Evolutionary conservation across 1,140 invertebrate genomes (phyloP), one percentile per base, ranked within the genome.

Genomic region (Orius laevigatus): DNA sequence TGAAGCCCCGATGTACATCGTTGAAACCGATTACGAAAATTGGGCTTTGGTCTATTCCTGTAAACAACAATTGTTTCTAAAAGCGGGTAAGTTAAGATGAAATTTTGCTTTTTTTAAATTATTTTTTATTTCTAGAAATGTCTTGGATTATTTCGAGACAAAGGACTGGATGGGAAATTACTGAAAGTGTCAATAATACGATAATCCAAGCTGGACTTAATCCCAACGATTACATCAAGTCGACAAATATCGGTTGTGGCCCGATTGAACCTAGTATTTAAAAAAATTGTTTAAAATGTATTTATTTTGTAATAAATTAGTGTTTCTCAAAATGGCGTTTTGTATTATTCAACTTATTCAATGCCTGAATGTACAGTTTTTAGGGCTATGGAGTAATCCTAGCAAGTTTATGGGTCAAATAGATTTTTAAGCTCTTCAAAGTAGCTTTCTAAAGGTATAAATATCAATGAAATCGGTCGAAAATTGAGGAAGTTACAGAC

Each of bases 1-100:
- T 11, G 18, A 42, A 42, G 40, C 40, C 16, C 40, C 40, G 10
- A 42, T 42, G 10, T 16, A 16, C 18, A 19, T 42, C 14, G 18
- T 19, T 6, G 40, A 19, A 19, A 42, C 40, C 10, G 40, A 42
- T 19, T 42, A 42, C 40, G 40, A 42, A 11, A 42, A 42, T 19
- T 42, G 40, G 40, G 40, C 40, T 19, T 14, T 42, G 11, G 12
- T 42, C 5, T 42, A 15, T 19, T 42, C 40, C 18, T 42, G 40
- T 16, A 14, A 19, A 4, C 40, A 42, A 42, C 40, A 42, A 42
- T 19, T 42, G 10, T 42, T 42, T 42, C 16, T 42, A 2, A 42
- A 42, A 19, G 14, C 19, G 5, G 40, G 40, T 42, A 4, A 6
- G 18, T 42, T 4, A 38, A 38, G 5, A 16, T 38, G 3, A 38